Base-by-base conservation (phyloP, 64 coral and sea anemone species). In the Acropora tenuis region DNA sequence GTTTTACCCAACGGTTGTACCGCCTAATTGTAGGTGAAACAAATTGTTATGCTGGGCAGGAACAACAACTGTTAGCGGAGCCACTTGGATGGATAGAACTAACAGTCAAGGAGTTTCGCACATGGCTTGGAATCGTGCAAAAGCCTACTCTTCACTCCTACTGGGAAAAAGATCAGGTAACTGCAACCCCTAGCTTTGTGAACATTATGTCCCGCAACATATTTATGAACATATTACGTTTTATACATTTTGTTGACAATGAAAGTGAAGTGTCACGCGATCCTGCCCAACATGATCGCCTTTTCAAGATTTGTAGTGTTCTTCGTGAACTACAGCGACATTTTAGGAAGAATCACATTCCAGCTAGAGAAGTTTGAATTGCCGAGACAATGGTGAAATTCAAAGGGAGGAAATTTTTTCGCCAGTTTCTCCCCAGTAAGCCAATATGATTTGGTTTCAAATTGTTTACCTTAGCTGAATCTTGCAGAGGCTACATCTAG, bases 181-280 rank as follows among this genome's bases (percentile, higher is more conserved):
- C 88, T 12, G 41, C 45, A 67, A 89, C 76, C 10, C 88, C 88
- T 67, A 41, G 68, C 44, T 89, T 79, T 68, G 76, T 42, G 48
- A 75, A 41, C 77, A 89, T 59, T 17, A 89, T 89, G 88, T 48
- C 55, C 43, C 57, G 75, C 40, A 41, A 89, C 43, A 2, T 16
- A 10, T 89, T 89, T 67, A 75, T 41, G 48, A 78, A 40, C 42
- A 89, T 89, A 55, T 55, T 89, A 8, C 88, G 42, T 48, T 89
- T 89, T 75, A 44, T 89, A 78, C 88, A 89, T 48, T 89, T 89
- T 79, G 88, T 89, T 50, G 73, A 79, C 88, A 89, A 89, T 58
- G 30, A 89, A 46, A 40, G 60, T 48, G 44, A 40, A n/a, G 6
- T 78, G 48, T 59, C 88, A 60, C 50, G 69, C 44, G 88, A 89